Conservation (phyloP, 2,888 invertebrate genomes). For the Drosophila pseudotalamancana region DNA sequence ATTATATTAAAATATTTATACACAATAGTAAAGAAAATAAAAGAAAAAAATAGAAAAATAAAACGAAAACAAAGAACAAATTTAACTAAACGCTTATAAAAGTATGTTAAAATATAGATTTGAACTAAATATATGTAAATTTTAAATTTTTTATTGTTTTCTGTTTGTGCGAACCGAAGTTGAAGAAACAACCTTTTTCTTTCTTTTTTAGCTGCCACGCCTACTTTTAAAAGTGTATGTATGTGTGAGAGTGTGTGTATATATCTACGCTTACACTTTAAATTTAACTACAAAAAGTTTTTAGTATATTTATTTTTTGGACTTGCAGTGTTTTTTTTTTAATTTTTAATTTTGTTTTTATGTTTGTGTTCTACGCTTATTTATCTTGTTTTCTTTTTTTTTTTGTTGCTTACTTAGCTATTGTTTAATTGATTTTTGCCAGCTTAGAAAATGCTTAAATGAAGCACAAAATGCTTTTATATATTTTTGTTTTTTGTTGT, state of each 20-base stretch:
- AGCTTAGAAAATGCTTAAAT: conserved; percentile 48
- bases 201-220: conserved; percentile 42
- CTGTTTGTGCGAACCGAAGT: conserved; percentile 44
- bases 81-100: conserved; percentile 61
- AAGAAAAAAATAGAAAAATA: conserved; percentile 36
- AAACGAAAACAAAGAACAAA: conserved; percentile 67
- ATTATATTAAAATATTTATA: background rate
- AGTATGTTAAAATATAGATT: conserved; percentile 14
- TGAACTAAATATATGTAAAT: conserved; percentile 14
- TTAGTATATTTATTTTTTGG: conserved; percentile 68
- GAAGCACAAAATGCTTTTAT: conserved; percentile 45
- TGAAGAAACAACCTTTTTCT: conserved; percentile 54
- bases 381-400: conserved; percentile 25
- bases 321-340: conserved; percentile 57
- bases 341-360: conserved; percentile 1
- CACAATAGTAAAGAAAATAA: background rate
- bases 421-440: conserved; percentile 45
- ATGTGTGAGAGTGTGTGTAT: conserved; percentile 36
- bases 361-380: conserved; percentile 27
- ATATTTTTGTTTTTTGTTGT: conserved; percentile 18
- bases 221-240: conserved; percentile 22
- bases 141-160: conserved; percentile 5
- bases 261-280: conserved; percentile 62
- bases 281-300: conserved; percentile 72
- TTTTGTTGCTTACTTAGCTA: conserved; percentile 40